A percentile compares a stretch with the other conserved stretches of the same genome.
Evolutionary conservation across 2,113 vertebrate species (phyloP).

Genomic region (Phylloscopus whistleri): DNA sequence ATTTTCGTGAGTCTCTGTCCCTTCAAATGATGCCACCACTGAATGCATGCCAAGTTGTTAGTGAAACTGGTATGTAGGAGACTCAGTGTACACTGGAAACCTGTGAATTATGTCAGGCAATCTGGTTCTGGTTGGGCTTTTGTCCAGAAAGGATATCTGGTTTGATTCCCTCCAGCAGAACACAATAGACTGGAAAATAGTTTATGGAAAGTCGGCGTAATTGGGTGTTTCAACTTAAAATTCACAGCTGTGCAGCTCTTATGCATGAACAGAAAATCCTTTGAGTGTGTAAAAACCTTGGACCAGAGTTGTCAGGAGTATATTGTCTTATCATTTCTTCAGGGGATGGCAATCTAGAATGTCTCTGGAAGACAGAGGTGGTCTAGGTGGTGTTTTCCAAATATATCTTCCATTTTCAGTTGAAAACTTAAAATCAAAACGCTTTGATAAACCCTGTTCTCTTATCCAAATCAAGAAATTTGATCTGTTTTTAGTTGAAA

Average conservation of each 20-base stretch:
- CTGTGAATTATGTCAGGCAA: constrained; percentile 29
- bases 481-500: background rate
- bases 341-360: background rate
- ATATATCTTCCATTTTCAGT: background rate
- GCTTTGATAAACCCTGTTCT: background rate
- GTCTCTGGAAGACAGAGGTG: background rate
- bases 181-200: constrained; percentile 28
- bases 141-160: constrained; percentile 69
- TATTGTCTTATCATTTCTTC: background rate
- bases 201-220: background rate
- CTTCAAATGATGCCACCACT: constrained; percentile 60
- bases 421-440: background rate
- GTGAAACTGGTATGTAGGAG: background rate
- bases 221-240: background rate
- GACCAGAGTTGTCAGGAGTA: background rate
- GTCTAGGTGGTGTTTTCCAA: background rate
- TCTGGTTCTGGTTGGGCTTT: constrained; percentile 32
- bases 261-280: background rate
- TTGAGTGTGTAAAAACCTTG: background rate
- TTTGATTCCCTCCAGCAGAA: constrained; percentile 36
- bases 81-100: background rate
- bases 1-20: constrained; percentile 49
- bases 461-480: background rate
- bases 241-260: background rate
- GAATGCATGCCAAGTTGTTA: constrained; percentile 38